A percentile compares a stretch with the other conserved stretches of the same genome.
Evolutionary conservation across 2,113 vertebrate species (phyloP).

Genomic region (Rhinopomastus cyanomelas): DNA sequence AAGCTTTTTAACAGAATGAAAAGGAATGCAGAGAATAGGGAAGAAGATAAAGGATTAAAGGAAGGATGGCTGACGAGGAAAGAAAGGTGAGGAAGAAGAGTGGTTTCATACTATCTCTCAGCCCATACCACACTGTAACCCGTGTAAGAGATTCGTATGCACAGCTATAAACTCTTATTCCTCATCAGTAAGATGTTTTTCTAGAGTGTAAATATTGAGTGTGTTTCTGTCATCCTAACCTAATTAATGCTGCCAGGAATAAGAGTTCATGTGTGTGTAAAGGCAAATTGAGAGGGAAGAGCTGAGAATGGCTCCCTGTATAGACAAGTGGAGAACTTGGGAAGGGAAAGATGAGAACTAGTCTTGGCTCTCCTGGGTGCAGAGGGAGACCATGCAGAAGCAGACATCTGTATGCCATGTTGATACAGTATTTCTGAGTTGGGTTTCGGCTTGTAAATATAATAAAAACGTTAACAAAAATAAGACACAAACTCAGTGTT

Average conservation of each 20-base stretch:
- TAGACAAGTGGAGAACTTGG: rapidly evolving
- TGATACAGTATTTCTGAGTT: background rate
- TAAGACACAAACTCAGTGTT: background rate
- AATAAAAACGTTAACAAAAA: background rate
- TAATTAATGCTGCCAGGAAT: background rate
- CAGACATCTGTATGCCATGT: background rate
- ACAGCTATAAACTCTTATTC: background rate
- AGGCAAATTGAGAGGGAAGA: background rate
- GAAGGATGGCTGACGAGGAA: background rate
- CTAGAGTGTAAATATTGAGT: too few species aligned
- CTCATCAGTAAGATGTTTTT: background rate
- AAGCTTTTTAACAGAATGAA: background rate
- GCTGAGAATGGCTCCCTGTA: background rate
- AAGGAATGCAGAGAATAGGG: background rate
- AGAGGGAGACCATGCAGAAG: rapidly evolving
- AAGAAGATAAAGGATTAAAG: background rate
- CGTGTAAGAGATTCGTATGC: background rate
- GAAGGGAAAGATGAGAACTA: rapidly evolving
- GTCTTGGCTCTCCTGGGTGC: background rate
- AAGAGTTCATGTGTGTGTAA: background rate
- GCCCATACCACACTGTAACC: background rate
- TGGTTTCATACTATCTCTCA: background rate
- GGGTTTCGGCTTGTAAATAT: background rate
- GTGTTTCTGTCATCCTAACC: background rate
- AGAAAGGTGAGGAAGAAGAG: background rate